A percentile compares a stretch with the other conserved stretches of the same genome.
Conservation (phyloP, 1,140 invertebrate species). For the Anoplolepis gracilipes region DNA sequence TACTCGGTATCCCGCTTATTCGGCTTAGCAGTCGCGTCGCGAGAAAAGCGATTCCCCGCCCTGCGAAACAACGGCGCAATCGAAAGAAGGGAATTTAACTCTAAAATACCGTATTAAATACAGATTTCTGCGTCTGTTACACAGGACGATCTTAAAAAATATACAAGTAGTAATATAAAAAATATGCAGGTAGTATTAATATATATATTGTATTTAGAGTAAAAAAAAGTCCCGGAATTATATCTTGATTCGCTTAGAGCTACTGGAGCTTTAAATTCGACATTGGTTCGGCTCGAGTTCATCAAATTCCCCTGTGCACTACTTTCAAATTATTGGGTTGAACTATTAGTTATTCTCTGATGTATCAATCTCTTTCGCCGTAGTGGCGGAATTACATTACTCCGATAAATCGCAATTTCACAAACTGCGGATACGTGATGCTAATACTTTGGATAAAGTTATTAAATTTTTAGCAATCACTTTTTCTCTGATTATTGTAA, state of each 20-base stretch:
- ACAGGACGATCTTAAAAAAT: background rate
- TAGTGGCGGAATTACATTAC: background rate
- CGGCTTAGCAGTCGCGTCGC: constrained; percentile 38
- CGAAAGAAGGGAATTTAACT: background rate
- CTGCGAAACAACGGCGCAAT: constrained; percentile 13
- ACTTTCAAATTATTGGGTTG: constrained; percentile 23
- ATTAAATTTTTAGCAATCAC: constrained; percentile 37
- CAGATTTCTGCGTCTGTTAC: background rate
- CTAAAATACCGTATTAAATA: background rate
- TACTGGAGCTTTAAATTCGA: background rate
- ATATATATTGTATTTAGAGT: too few species aligned
- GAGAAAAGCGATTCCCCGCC: background rate
- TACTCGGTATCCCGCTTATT: constrained; percentile 68
- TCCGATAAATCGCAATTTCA: constrained; percentile 28
- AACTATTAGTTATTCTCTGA: constrained; percentile 23
- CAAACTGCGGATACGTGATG: constrained; percentile 11
- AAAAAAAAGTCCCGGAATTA: too few species aligned
- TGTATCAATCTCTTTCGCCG: constrained; percentile 21
- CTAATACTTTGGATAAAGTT: constrained; percentile 15
- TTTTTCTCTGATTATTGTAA: constrained; percentile 7
- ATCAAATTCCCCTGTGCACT: background rate
- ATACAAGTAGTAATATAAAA: too few species aligned
- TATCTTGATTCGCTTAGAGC: background rate
- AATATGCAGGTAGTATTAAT: too few species aligned
- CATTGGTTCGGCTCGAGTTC: background rate